Conservation (phyloP, 2,797 vertebrate species). For the Leuciscus waleckii region DNA sequence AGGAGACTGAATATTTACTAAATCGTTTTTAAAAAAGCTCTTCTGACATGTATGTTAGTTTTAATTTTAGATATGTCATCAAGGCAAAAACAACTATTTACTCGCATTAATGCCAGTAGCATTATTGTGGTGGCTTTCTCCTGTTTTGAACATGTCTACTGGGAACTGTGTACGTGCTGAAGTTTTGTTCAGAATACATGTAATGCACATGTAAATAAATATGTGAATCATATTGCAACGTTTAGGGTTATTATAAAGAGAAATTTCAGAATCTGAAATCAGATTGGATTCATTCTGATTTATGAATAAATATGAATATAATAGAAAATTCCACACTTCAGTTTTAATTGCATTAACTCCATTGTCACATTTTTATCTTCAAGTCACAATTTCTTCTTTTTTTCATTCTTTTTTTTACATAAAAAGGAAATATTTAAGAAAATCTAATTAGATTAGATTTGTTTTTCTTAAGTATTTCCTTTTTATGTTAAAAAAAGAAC, state of each 20-base stretch:
- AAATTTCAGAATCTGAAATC: neutral
- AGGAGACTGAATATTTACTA: neutral
- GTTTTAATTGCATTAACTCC: neutral
- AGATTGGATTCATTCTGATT: neutral
- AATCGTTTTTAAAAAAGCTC: neutral
- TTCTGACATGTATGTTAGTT: neutral
- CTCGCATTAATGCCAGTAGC: neutral
- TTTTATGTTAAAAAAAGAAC: neutral
- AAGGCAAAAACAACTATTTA: neutral
- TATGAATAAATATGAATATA: too few relatives aligned
- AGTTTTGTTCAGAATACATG: neutral
- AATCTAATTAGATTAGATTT: neutral
- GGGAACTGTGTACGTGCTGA: neutral
- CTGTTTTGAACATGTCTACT: neutral
- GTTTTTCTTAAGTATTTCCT: neutral
- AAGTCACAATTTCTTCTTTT: too few relatives aligned
- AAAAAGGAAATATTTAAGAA: too few relatives aligned
- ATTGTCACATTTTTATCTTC: too few relatives aligned
- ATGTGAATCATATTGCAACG: neutral
- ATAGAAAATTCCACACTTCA: neutral
- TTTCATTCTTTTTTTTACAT: too few relatives aligned
- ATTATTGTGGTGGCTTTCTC: neutral
- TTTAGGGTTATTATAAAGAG: neutral
- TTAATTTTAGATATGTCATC: neutral
- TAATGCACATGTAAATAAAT: neutral